phyloP scores from a whole-genome alignment of 2,888 invertebrate genomes.

The Drosophila bunnanda region DNA sequence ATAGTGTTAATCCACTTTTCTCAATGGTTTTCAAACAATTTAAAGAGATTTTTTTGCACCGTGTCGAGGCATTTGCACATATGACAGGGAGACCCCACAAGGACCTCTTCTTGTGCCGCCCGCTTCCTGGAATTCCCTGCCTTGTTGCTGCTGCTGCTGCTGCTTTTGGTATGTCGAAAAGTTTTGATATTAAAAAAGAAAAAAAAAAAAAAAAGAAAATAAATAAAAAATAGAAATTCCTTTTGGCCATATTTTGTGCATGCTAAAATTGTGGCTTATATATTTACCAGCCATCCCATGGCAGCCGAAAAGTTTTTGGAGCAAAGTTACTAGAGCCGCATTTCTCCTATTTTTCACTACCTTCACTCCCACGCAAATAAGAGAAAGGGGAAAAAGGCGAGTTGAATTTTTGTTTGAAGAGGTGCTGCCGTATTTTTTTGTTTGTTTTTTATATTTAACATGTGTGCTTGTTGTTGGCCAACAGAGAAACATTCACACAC shows the following conservation, averaged over 20 bases:
- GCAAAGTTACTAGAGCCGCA: slow-evolving; percentile 52
- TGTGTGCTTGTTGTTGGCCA: slow-evolving; percentile 23
- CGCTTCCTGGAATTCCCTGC: slow-evolving; percentile 8
- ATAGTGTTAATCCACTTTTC: background rate
- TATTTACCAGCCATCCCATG: slow-evolving; percentile 38
- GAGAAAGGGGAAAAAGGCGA: slow-evolving; percentile 50
- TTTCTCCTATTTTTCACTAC: slow-evolving; percentile 5
- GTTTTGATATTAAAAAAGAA: slow-evolving; percentile 50
- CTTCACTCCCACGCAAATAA: slow-evolving; percentile 9
- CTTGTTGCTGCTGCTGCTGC: background rate
- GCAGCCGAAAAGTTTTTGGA: slow-evolving; percentile 56
- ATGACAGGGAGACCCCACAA: slow-evolving; percentile 33
- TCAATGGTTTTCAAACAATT: background rate
- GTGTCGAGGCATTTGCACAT: slow-evolving; percentile 24
- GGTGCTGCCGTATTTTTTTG: slow-evolving; percentile 23
- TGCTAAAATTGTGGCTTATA: slow-evolving; percentile 63
- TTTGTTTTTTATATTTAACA: slow-evolving; percentile 4
- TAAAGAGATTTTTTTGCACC: slow-evolving; percentile 1
- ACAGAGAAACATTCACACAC: slow-evolving; percentile 17
- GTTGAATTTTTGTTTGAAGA: slow-evolving; percentile 73
- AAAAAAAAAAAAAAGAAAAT: slow-evolving; percentile 52
- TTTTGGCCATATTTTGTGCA: slow-evolving; percentile 70
- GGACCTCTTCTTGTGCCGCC: background rate
- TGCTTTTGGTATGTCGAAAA: slow-evolving; percentile 32
- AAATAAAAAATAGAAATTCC: slow-evolving; percentile 56